These are phyloP conservation scores for Cotesia typhae DNA, from an alignment of 1,140 invertebrate genomes.

Conservation along the genomic window DNA sequence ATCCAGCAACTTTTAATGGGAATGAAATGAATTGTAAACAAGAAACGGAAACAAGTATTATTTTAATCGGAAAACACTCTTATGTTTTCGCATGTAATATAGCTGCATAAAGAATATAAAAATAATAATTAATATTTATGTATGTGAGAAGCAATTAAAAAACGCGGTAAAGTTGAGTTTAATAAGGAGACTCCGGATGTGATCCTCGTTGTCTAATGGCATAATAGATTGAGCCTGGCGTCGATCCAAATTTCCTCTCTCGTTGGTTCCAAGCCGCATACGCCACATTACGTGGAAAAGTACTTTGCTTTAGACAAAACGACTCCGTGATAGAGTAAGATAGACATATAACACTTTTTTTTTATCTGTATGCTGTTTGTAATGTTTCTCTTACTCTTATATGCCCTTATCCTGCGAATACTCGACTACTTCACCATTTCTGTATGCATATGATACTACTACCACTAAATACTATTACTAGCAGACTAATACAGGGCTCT, in stretches of 20 bases:
- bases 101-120: neutral
- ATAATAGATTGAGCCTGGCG: slow-evolving; percentile 43
- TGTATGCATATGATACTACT: neutral
- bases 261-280: slow-evolving; percentile 33
- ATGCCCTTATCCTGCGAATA: neutral
- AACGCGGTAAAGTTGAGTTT: slow-evolving; percentile 33
- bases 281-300: slow-evolving; percentile 24
- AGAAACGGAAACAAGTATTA: too few species aligned
- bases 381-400: neutral
- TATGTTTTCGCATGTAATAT: neutral
- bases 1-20: too few species aligned
- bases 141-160: slow-evolving; percentile 40
- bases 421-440: neutral
- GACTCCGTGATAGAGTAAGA: neutral
- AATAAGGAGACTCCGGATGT: slow-evolving; percentile 41
- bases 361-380: neutral
- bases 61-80: slow-evolving; percentile 1
- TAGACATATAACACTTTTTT: slow-evolving; percentile 20
- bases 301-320: slow-evolving; percentile 22
- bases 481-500: neutral
- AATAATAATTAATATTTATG: slow-evolving; percentile 38
- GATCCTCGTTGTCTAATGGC: slow-evolving; percentile 36
- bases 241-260: slow-evolving; percentile 35
- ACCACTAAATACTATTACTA: too few species aligned
- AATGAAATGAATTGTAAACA: too few species aligned